Evolutionary conservation across 1,140 invertebrate genomes (phyloP).

Genomic region (Octopus bimaculoides): DNA sequence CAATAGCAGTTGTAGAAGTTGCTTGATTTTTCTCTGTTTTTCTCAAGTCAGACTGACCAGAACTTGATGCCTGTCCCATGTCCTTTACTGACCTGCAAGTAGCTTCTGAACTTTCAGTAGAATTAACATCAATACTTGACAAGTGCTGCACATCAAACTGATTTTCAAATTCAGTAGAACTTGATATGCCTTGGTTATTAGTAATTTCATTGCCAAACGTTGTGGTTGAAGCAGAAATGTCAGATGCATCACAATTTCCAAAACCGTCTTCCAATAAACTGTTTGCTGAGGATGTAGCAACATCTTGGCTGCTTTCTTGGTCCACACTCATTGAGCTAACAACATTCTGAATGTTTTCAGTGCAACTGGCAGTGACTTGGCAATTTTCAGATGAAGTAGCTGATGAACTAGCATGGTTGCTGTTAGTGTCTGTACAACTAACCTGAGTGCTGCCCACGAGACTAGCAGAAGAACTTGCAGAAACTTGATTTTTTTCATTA

Average conservation of each 20-base stretch:
- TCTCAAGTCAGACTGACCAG: not conserved
- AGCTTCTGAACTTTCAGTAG: not conserved
- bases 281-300: not conserved
- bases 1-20: not conserved
- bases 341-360: not conserved
- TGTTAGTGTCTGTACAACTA: not conserved
- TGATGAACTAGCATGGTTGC: not conserved
- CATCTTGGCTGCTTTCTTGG: constrained; percentile 1
- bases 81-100: not conserved
- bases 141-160: not conserved
- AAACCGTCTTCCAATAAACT: not conserved
- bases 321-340: constrained; percentile 2
- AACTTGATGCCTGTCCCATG: not conserved
- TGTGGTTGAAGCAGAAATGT: not conserved
- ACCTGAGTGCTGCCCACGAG: not conserved
- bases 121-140: not conserved
- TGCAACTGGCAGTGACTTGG: not conserved
- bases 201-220: not conserved
- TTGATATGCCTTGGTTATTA: constrained; percentile 2
- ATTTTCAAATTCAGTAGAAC: not conserved
- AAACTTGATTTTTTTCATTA: not conserved
- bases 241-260: not conserved
- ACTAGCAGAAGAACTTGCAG: not conserved
- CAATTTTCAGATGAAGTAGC: not conserved
- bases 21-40: not conserved